Base-by-base conservation (phyloP, 2,113 vertebrate species). In the Amphiprion ocellaris region DNA sequence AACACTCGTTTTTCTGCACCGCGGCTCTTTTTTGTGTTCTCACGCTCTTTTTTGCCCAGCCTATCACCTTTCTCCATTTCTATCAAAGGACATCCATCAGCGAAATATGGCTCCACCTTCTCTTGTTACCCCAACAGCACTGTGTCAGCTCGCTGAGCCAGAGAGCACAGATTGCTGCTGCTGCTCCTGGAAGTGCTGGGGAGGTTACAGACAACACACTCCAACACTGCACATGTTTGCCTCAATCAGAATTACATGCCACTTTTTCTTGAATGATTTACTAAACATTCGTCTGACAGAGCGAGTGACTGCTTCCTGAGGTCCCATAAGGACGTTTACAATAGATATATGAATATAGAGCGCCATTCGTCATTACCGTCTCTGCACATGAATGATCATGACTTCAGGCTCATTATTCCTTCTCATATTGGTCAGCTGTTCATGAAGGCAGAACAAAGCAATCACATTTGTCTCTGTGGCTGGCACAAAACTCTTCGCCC, bases 31-130 rank as follows among this genome's bases (percentile, higher is more conserved):
- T 92, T 90, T 87, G 82, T 85, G 74, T 88, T 94, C 88, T 90
- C 74, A 62, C 53, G 72, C 88, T 86, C 64, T 85, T 86, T 90
- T 79, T 78, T 56, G 24, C 30, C 65, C 79, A 81, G 79, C 88
- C 84, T 90, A 90, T 93, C 87, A 68, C 89, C 85, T 92, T 91
- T 90, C 87, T 89, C 72, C 75, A 54, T 81, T 82, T 78, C 85
- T 84, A 87, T 90, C 87, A 86, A 81, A 89, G 77, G 83, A 89
- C 88, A 84, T 88, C 85, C 86, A 93, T 94, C 93, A 95, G 94
- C 91, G 90, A 93, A 95, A 94, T 94, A 88, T 91, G 87, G 89
- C 91, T 93, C 83, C 85, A 83, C 78, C 84, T 81, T 87, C 88
- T 94, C 89, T 61, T 26, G 82, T 90, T 93, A 85, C 89, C 69